Evolutionary conservation across 2,888 invertebrate genomes (phyloP).

Genomic region (Smittia aterrima): DNA sequence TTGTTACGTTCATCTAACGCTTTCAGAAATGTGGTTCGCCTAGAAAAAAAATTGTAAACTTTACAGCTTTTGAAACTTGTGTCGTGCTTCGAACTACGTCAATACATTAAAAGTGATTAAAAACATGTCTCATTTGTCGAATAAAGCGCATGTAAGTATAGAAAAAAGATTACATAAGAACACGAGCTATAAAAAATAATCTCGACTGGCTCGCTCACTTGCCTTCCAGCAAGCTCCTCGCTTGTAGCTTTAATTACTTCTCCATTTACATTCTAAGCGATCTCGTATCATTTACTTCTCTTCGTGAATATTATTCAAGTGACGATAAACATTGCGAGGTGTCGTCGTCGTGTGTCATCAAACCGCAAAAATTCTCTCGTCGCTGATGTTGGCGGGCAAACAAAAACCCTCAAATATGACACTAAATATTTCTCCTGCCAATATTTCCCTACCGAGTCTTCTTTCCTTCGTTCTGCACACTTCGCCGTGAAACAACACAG

Average conservation of each 20-base stretch:
- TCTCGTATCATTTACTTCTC: neutral
- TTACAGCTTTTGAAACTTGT: conserved; percentile 19
- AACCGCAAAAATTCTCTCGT: neutral
- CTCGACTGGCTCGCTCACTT: neutral
- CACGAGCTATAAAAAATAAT: conserved; percentile 34
- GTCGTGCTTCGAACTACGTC: conserved; percentile 26
- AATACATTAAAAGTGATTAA: conserved; percentile 40
- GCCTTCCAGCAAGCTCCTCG: neutral
- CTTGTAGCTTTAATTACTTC: neutral
- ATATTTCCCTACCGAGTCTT: neutral
- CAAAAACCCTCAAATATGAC: neutral
- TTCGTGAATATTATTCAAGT: neutral
- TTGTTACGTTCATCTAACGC: conserved; percentile 22
- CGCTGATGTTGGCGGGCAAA: neutral
- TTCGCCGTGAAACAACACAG: conserved; percentile 2
- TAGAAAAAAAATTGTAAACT: conserved; percentile 19
- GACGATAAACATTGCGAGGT: too few species aligned
- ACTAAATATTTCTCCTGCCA: neutral
- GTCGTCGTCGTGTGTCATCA: neutral
- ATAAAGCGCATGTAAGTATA: conserved; percentile 31
- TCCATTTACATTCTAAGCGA: neutral
- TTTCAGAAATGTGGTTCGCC: conserved; percentile 37
- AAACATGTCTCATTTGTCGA: conserved; percentile 41
- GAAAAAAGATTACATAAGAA: conserved; percentile 39
- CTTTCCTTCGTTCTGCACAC: conserved; percentile 21